Base-by-base conservation (phyloP, 1,140 invertebrate genomes). In the Holcopasites calliopsidis region DNA sequence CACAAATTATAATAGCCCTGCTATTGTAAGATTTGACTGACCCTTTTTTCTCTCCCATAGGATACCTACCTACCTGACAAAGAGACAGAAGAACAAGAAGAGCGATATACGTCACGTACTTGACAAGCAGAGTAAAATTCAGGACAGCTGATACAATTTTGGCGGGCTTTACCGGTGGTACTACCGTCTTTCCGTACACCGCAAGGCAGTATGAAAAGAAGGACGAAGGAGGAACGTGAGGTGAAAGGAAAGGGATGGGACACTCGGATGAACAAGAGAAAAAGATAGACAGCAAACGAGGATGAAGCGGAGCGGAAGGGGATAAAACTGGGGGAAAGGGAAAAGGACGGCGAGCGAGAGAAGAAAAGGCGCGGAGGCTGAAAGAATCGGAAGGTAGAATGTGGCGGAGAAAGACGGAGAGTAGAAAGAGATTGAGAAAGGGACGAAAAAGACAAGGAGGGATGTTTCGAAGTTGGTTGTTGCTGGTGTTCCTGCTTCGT, bases 141-240 rank as follows among this genome's bases (percentile, higher is more conserved):
- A 87, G 87, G 89, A 90, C 89, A 91, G 90, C 89, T 90, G 90
- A 91, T 91, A 89, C 80, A 89, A 87, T 91, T 91, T 91, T 89
- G 90, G 89, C 89, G 90, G 89, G 88, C 61, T 87, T 77, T 52
- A 57, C 54, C 62, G 64, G 60, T 66, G 44, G 75, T 77, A 69
- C 76, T n/a, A n/a, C n/a, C n/a, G n/a, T n/a, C n/a, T n/a, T n/a
- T n/a, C n/a, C 61, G 60, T 52, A 68, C 57, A 54, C 50, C 66
- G 77, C 68, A 78, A 77, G 81, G 82, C 44, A 38, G 54, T 49
- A 8, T 31, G 38, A 55, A 40, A 64, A 38, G n/a, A 66, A 33
- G 47, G 74, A 76, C 38, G 62, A 42, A 44, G 62, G 60, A 44
- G 60, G 47, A n/a, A 35, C 18, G 40, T 28, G 11, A 49, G 28